Base-by-base conservation (phyloP, 2,888 invertebrate species). In the Alloscopus bannaensis region DNA sequence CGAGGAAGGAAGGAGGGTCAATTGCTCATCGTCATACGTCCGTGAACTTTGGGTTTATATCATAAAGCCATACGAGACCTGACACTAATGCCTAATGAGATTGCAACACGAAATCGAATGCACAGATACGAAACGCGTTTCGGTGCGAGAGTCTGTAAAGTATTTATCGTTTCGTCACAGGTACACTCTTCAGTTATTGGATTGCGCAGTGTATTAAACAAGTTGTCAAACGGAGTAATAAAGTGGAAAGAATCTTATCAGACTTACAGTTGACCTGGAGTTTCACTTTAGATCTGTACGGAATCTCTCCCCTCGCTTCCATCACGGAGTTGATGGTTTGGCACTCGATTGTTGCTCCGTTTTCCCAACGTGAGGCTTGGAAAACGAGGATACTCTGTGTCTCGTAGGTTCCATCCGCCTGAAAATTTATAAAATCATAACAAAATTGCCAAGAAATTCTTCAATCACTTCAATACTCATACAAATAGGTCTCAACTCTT, bases 211-310 rank as follows among this genome's bases (percentile, higher is more conserved):
- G 47, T 47, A 47, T 47, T 11, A 11, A 55, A 28, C 26, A 24
- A 26, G 55, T 26, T 55, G 55, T 55, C 55, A 24, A 55, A 55
- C 13, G 55, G 28, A 26, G 55, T 55, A 55, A 55, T 65, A 28
- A 42, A 45, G n/a, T 45, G 65, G 29, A 52, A 69, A 36, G 28
- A 55, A 50, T 50, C 55, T 11, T 26, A 8, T 26, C 1, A 28
- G 87, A 92, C 95, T 93, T 92, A 97, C 96, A 96, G 89, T 94
- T 91, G 80, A 97, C 95, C 89, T 95, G 94, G 80, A 96, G 90
- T 55, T 92, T 92, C 50, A 92, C 90, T 8, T 91, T 91, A 36
- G 92, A 92, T 83, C 93, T 91, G 88, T 95, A 91, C 1, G 95
- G 94, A 73, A 93, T 92, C 86, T 94, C 93, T 50, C 92, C 91